Evolutionary conservation across 2,888 invertebrate species (phyloP).

Genomic region (Andrena trimmerana): DNA sequence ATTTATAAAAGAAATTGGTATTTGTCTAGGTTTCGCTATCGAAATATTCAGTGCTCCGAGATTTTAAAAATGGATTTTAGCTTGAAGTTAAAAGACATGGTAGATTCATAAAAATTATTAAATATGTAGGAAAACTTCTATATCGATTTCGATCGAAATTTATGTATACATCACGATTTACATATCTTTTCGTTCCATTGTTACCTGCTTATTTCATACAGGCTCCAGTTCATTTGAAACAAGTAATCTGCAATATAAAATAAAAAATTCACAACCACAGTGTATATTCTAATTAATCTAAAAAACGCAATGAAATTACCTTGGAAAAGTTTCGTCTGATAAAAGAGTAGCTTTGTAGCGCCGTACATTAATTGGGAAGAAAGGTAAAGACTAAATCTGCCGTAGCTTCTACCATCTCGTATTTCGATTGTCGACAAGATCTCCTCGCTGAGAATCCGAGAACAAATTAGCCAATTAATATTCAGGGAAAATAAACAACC

Average conservation of each 20-base stretch:
- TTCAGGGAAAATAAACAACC: neutral
- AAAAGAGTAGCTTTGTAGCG: slow-evolving; percentile 51
- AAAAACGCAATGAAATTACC: slow-evolving; percentile 51
- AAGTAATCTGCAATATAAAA: slow-evolving; percentile 29
- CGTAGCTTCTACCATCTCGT: neutral
- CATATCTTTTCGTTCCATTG: neutral
- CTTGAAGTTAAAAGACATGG: too few species aligned
- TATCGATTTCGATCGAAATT: too few species aligned
- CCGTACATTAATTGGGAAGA: slow-evolving; percentile 69
- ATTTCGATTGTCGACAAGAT: slow-evolving; percentile 19
- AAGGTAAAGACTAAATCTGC: slow-evolving; percentile 63
- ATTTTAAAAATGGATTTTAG: neutral
- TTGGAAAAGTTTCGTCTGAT: slow-evolving; percentile 56
- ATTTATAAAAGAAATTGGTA: neutral
- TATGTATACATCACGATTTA: neutral
- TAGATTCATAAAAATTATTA: too few species aligned
- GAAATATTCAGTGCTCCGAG: neutral
- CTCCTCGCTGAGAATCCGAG: slow-evolving; percentile 40
- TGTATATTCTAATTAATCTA: neutral
- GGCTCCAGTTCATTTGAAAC: neutral
- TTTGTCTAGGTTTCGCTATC: neutral
- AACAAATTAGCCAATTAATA: slow-evolving; percentile 1
- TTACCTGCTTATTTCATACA: slow-evolving; percentile 5
- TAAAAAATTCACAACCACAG: neutral
- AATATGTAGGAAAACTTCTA: too few species aligned